Base-by-base conservation (phyloP, 2,113 vertebrate species). In the Zosterops japonicus region DNA sequence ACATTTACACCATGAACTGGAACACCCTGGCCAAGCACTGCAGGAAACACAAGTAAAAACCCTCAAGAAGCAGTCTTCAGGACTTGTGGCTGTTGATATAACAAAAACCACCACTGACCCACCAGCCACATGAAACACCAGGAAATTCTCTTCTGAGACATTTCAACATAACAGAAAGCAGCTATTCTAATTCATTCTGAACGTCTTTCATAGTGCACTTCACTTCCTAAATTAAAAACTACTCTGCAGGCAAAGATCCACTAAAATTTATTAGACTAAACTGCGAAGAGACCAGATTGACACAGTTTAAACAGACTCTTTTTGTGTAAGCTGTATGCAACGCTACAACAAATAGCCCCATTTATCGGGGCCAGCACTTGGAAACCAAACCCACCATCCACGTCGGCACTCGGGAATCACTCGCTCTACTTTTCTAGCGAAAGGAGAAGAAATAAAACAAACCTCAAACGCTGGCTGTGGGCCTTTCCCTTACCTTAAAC, bases 401-500 rank as follows among this genome's bases (percentile, higher is more conserved):
- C 21, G 8, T 1, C 9, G 25, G 35, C 36, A 71, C 20, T 60
- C 3, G 0, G 23, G 21, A 81, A 14, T 27, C 1, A 0, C 14
- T 56, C 3, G 0, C 5, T 22, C 5, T 23, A 21, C 20, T 74
- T 29, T 20, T 5, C 12, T 8, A 42, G 3, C 0, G 6, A 67
- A 22, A 1, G 5, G 7, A 12, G 25, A 25, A 2, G 2, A 11
- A 8, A 9, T 1, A 8, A 3, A 27, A 28, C 28, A 20, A 20
- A 0, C 29, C 14, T 24, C 14, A 10, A 55, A 1, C 2, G 5
- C 15, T 3, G 2, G 1, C 1, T 0, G 8, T 13, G n/a, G 23
- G 2, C 5, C 22, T 0, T 1, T 19, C 3, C 24, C 85, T 95
- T 98, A 98, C 98, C 97, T 98, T 98, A 97, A 98, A 98, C 97